Conservation (phyloP, 37 sponge, comb jelly and placozoan genomes). For the Axinella damicornis region DNA sequence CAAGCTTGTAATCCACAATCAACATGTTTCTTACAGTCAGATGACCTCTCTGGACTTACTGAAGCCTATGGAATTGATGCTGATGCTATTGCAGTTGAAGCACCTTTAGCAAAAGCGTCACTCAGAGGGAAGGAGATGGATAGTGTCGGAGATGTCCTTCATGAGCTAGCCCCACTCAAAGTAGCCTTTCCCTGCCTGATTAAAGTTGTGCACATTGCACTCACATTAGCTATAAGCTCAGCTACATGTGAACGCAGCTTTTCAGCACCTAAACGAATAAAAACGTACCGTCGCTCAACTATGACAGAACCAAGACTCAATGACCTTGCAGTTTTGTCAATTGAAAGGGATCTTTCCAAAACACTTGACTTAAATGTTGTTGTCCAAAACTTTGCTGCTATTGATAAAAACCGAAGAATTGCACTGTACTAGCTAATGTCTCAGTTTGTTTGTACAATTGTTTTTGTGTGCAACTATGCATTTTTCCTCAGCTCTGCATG, state of each 20-base stretch:
- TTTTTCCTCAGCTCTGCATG: too few relatives aligned
- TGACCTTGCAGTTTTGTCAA: constrained; percentile 14
- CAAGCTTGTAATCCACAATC: constrained; percentile 34
- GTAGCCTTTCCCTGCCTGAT: constrained; percentile 22
- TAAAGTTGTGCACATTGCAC: constrained; percentile 10
- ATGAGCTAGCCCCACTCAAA: constrained; percentile 25
- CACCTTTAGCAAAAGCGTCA: constrained; percentile 2
- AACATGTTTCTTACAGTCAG: constrained; percentile 1
- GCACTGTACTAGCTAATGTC: background rate
- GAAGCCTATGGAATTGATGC: background rate
- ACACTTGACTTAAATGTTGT: constrained; percentile 22
- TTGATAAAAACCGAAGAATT: constrained; percentile 23
- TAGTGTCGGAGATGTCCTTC: constrained; percentile 23
- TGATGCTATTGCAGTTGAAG: background rate
- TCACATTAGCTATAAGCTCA: constrained; percentile 22
- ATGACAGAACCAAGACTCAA: constrained; percentile 21
- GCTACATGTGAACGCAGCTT: constrained; percentile 52
- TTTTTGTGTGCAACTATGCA: too few relatives aligned
- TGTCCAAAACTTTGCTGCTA: background rate
- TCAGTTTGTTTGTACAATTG: background rate
- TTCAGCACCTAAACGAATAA: constrained; percentile 48
- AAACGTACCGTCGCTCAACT: constrained; percentile 12
- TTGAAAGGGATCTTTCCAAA: constrained; percentile 17
- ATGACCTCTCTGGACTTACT: background rate
- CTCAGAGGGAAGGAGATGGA: constrained; percentile 12